Conservation (phyloP, 1,140 invertebrate species). For the Pomacea maculata region DNA sequence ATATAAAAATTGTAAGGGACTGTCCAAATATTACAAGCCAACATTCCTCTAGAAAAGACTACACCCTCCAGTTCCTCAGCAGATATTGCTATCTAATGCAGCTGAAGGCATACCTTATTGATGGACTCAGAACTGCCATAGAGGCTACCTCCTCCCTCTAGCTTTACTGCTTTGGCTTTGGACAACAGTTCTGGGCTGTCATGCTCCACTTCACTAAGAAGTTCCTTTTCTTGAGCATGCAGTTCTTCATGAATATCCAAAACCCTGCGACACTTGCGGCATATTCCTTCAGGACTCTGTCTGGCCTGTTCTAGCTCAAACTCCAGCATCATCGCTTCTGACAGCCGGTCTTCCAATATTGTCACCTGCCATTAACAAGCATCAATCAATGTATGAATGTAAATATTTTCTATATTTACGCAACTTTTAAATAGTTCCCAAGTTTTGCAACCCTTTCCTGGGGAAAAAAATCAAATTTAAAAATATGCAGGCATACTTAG, state of each 20-base stretch:
- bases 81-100: no score
- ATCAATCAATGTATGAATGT: no score
- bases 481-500: no score
- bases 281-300: slow-evolving; percentile 58
- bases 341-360: slow-evolving; percentile 68
- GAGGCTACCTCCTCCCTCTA: slow-evolving; percentile 64
- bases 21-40: no score
- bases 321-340: slow-evolving; percentile 78
- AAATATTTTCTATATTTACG: no score
- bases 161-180: slow-evolving; percentile 55
- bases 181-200: slow-evolving; percentile 52
- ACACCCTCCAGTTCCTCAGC: no score
- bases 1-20: no score
- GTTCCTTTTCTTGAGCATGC: slow-evolving; percentile 34
- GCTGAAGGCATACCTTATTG: slow-evolving; percentile 13
- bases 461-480: no score
- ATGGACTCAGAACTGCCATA: slow-evolving; percentile 60
- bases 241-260: slow-evolving; percentile 43
- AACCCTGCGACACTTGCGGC: slow-evolving; percentile 37
- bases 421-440: no score
- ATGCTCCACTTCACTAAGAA: slow-evolving; percentile 51
- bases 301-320: slow-evolving; percentile 86
- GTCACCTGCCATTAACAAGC: slow-evolving; percentile 43
- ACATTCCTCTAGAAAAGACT: no score
- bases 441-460: no score